Percentiles rank a stretch among this genome's conserved stretches.
Evolutionary conservation across 2,797 vertebrate species (phyloP).

Genomic region (Manis javanica): DNA sequence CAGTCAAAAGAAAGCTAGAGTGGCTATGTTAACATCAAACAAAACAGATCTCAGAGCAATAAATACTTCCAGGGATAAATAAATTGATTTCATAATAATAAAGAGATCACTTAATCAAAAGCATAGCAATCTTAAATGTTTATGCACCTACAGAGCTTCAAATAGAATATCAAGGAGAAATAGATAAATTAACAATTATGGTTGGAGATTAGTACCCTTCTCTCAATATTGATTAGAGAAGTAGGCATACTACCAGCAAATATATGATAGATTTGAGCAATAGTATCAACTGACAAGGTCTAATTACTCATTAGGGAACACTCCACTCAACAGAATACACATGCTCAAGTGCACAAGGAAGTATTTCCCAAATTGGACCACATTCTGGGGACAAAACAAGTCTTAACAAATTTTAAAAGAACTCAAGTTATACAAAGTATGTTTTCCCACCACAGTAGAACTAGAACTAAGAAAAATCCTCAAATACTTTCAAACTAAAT

Average conservation of each 20-base stretch:
- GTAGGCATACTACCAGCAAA: not conserved
- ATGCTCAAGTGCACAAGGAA: not conserved
- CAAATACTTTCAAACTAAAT: not conserved
- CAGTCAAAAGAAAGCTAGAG: not conserved
- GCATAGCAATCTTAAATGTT: not conserved
- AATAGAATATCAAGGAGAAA: not conserved
- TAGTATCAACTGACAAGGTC: not conserved
- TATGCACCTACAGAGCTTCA: not conserved
- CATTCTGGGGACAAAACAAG: not conserved
- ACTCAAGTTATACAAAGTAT: not conserved
- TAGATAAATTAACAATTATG: not conserved
- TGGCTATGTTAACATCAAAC: not conserved
- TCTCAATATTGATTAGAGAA: not conserved
- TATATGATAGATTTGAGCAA: not conserved
- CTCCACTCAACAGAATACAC: not conserved
- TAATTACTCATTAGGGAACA: not conserved
- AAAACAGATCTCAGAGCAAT: not conserved
- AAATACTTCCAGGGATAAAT: not conserved
- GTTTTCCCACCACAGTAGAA: not conserved
- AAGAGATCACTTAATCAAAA: not conserved
- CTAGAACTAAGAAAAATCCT: not conserved
- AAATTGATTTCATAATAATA: not conserved
- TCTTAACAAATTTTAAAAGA: not conserved
- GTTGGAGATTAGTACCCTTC: not conserved
- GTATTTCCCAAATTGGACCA: not conserved